Evolutionary conservation across 2,888 invertebrate species (phyloP).

Genomic region (Thysanoteuthis rhombus): DNA sequence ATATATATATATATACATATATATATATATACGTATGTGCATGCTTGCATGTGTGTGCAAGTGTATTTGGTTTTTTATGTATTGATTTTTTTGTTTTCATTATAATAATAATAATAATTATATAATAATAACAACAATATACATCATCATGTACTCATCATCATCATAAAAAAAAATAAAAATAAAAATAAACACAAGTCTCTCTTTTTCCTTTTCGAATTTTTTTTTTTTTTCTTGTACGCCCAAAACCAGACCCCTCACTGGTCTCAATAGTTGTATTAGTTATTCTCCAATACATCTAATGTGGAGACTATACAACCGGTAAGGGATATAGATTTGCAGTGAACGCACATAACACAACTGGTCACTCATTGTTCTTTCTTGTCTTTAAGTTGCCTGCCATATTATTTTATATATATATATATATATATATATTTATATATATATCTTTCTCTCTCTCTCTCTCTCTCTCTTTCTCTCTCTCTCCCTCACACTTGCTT

Average conservation of each 20-base stretch:
- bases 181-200: slow-evolving; percentile 12
- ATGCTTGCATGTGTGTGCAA: background rate
- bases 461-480: background rate
- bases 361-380: background rate
- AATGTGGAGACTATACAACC: background rate
- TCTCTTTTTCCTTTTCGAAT: background rate
- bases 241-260: background rate
- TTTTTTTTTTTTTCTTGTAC: background rate
- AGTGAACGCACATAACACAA: background rate
- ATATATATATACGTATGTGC: background rate
- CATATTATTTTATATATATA: background rate
- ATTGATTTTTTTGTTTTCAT: background rate
- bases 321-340: background rate
- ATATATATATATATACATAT: background rate
- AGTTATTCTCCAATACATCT: background rate
- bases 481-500: too few relatives aligned
- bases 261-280: background rate
- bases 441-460: background rate
- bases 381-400: slow-evolving; percentile 12
- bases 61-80: background rate
- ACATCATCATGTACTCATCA: background rate
- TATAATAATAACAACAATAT: slow-evolving; percentile 12
- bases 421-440: background rate
- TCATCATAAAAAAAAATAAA: background rate
- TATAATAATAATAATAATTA: background rate